phyloP scores from a whole-genome alignment of 2,888 invertebrate genomes.

The Polyommatus iphigenia region DNA sequence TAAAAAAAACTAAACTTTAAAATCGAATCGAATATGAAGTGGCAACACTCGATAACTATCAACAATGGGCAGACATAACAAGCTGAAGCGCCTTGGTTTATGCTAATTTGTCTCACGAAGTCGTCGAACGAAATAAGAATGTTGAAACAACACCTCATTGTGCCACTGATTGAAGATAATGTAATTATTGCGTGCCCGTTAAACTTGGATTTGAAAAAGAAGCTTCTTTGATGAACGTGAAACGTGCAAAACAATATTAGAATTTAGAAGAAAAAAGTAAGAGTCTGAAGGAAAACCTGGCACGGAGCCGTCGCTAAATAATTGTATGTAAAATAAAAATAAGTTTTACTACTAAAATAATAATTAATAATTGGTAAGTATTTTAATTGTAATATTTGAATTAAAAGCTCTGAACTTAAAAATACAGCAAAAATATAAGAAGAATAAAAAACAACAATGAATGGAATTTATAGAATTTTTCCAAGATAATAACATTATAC shows the following conservation, averaged over 20 bases:
- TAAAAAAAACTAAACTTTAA: not conserved
- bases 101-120: conserved; percentile 40
- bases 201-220: not conserved
- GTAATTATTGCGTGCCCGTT: conserved; percentile 8
- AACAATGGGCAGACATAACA: conserved; percentile 16
- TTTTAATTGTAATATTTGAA: not conserved
- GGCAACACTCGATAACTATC: conserved; percentile 9
- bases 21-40: not conserved
- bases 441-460: not conserved
- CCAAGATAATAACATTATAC: not conserved
- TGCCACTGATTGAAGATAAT: conserved; percentile 23
- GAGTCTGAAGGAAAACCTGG: not conserved
- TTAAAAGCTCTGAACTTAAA: not conserved
- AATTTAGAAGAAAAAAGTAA: not conserved
- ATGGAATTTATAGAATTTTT: not conserved
- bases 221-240: not conserved
- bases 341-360: not conserved
- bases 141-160: conserved; percentile 24
- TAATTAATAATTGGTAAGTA: not conserved
- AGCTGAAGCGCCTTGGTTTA: conserved; percentile 35
- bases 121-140: conserved; percentile 37
- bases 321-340: not conserved
- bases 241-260: not conserved
- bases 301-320: not conserved
- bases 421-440: not conserved